Evolutionary conservation across 2,888 invertebrate species (phyloP).

Genomic region (Agrotis puta): DNA sequence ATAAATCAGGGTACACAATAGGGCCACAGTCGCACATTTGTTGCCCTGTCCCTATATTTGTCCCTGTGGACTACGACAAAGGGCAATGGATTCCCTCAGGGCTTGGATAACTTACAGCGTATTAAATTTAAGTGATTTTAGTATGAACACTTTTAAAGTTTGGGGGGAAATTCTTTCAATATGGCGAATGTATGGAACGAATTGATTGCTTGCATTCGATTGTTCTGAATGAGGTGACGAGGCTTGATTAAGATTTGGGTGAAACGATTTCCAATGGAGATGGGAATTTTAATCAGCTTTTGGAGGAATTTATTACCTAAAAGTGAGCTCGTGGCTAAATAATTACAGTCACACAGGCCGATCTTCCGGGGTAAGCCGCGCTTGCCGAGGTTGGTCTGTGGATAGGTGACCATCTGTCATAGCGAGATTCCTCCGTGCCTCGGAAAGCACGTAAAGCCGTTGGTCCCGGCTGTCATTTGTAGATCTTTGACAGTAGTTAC

Average conservation of each 20-base stretch:
- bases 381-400: too few species aligned
- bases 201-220: constrained; percentile 39
- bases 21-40: constrained; percentile 76
- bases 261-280: background rate
- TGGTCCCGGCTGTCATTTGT: too few species aligned
- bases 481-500: too few species aligned
- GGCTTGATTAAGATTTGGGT: constrained; percentile 19
- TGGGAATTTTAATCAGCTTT: background rate
- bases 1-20: constrained; percentile 63
- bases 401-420: too few species aligned
- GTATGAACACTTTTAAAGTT: constrained; percentile 83
- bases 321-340: too few species aligned
- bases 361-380: too few species aligned
- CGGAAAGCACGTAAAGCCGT: too few species aligned
- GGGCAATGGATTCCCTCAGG: constrained; percentile 75
- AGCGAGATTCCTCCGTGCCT: too few species aligned
- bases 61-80: constrained; percentile 78
- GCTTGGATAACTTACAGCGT: constrained; percentile 83
- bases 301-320: background rate
- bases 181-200: constrained; percentile 42
- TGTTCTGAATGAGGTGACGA: constrained; percentile 10
- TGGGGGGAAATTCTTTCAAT: constrained; percentile 61
- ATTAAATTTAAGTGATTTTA: constrained; percentile 89
- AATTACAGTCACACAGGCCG: too few species aligned
- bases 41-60: constrained; percentile 70